Base-by-base conservation (phyloP, 2,888 invertebrate genomes). In the Isoperla grammatica region DNA sequence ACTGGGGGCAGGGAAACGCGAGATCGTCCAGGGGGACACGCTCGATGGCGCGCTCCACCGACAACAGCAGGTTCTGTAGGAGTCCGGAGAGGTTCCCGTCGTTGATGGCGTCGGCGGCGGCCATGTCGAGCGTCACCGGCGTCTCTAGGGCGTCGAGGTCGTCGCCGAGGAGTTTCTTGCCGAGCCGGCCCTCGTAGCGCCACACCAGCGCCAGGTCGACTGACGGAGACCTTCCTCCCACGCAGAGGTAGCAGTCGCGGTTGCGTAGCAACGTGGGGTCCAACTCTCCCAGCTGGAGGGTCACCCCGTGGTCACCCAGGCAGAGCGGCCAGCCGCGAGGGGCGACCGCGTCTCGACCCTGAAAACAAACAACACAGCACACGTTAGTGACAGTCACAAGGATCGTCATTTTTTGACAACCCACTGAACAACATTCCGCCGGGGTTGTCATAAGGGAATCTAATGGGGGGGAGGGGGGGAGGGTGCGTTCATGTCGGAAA, bases 11-110 rank as follows among this genome's bases (percentile, higher is more conserved):
- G 35, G 84, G 84, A 71, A 84, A 82, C 63, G 81, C 78, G 59
- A 85, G 73, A 66, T 84, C 84, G 72, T 85, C 85, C 65, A 86
- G 72, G 63, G 81, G 81, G 64, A 86, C 81, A 62, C 85, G 77
- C 69, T 83, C 83, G 69, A 86, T 83, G 65, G 83, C 84, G 61
- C 83, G 81, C 72, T 86, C 86, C 56, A 86, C 84, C 60, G 84
- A 83, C 56, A 86, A 81, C 54, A 86, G 75, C 57, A 86, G 75
- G 69, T 80, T 83, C 70, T 83, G 83, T 66, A 86, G 77, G 65
- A 85, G 78, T 66, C 82, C 80, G 49, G 84, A 83, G 65, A 86
- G 72, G 65, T 83, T 81, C 65, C 78, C 78, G 63, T 77, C 77
- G 68, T 54, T 73, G 71, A 61, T 72, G 70, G 42, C 56, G 43